Base-by-base conservation (phyloP, 2,888 invertebrate species). In the Automeris io region DNA sequence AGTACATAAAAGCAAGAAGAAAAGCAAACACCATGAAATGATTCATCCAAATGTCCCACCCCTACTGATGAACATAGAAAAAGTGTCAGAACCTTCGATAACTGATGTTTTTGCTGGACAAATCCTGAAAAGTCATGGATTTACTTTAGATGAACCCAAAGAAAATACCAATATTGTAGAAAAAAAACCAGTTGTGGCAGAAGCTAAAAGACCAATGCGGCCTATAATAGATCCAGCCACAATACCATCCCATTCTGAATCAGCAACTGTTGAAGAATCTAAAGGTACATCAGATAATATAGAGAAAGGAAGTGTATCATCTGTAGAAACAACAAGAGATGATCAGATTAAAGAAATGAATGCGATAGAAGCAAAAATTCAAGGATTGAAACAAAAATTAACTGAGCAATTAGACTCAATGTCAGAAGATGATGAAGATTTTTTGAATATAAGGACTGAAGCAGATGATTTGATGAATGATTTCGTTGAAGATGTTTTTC, bases 361-460 rank as follows among this genome's bases (percentile, higher is more conserved):
- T 46, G 73, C 76, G 51, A 89, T 92, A 49, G 91, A 92, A 73
- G 89, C 88, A 46, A 90, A 91, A 70, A 91, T 92, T 36, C 74
- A 77, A 43, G 83, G 79, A 0, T 56, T 83, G 37, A 83, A 78
- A 50, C 77, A 80, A 47, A 86, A 85, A 61, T 64, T 83, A 36
- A 70, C 62, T 0, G 80, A 82, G 36, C 83, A 85, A 40, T 64
- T 89, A 26, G 87, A 88, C 47, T 88, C 88, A 43, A 89, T 89
- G 70, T 89, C 88, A 3, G 90, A 90, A 45, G 90, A 90, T 61
- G 91, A 90, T 63, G 91, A 91, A 47, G 91, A 92, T 63, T 90
- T 90, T 60, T 73, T 90, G 22, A 91, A 90, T 67, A 87, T 92
- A 19, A 88, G 90, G 47, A 90, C 90, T 29, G 91, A 91, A 56